A percentile compares a stretch with the other conserved stretches of the same genome.
Conservation (phyloP, 2,888 invertebrate genomes). For the Agrypnus murinus region DNA sequence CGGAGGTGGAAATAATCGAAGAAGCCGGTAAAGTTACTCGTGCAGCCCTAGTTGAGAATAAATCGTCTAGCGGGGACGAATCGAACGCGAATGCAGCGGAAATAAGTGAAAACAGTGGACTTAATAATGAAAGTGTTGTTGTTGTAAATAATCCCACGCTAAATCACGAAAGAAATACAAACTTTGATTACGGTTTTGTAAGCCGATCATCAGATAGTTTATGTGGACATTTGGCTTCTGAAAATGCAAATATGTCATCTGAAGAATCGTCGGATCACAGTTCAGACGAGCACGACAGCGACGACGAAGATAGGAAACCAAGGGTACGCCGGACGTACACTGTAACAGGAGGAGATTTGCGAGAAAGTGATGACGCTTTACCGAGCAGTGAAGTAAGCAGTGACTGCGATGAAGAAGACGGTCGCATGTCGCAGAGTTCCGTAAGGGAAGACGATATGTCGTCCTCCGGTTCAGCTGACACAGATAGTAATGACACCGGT, state of each 20-base stretch:
- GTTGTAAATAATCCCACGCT: neutral
- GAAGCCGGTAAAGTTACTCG: slow-evolving; percentile 6
- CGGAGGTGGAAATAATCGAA: neutral
- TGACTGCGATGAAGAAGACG: slow-evolving; percentile 65
- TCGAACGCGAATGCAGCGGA: neutral
- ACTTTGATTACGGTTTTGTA: slow-evolving; percentile 30
- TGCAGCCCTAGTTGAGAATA: slow-evolving; percentile 3
- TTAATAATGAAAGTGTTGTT: no score
- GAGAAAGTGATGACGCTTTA: slow-evolving; percentile 66
- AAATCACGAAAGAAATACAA: neutral
- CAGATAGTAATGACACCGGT: slow-evolving; percentile 75
- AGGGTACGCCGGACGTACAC: slow-evolving; percentile 65
- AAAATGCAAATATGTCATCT: slow-evolving; percentile 75
- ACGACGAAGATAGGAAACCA: slow-evolving; percentile 67
- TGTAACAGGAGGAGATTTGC: slow-evolving; percentile 64
- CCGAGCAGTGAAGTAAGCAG: slow-evolving; percentile 67
- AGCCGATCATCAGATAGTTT: slow-evolving; percentile 49
- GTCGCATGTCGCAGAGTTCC: slow-evolving; percentile 67
- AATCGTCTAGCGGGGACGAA: neutral
- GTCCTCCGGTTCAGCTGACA: slow-evolving; percentile 66
- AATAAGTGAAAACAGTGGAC: neutral
- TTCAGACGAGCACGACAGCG: slow-evolving; percentile 72
- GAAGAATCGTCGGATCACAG: slow-evolving; percentile 66
- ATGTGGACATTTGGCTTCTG: slow-evolving; percentile 71
- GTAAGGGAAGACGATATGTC: slow-evolving; percentile 69